Percentiles rank a stretch among this genome's conserved stretches.
phyloP scores from a whole-genome alignment of 2,888 invertebrate genomes.

The Theristus sp. region DNA sequence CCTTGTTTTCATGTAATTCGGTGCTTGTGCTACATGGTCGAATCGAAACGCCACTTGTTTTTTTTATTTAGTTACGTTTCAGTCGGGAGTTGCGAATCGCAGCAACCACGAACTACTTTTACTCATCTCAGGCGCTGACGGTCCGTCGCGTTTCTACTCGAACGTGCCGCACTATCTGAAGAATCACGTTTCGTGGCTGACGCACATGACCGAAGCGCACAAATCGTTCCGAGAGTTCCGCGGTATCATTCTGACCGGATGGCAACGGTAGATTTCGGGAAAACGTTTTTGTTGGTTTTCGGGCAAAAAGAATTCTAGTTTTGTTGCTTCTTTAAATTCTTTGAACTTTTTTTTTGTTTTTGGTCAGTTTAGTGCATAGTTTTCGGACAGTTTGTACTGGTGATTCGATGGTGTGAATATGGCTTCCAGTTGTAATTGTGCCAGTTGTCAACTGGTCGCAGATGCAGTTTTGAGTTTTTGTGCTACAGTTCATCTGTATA shows the following conservation, averaged over 20 bases:
- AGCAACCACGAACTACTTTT: neutral
- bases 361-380: neutral
- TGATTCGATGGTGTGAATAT: too few relatives aligned
- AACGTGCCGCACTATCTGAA: conserved; percentile 34
- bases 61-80: too few relatives aligned
- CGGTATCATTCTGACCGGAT: conserved; percentile 35
- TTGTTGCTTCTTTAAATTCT: neutral
- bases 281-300: too few relatives aligned
- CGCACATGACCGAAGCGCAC: conserved; percentile 21
- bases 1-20: too few relatives aligned
- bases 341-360: neutral
- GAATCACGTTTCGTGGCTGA: conserved; percentile 35
- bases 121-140: conserved; percentile 38
- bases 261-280: conserved; percentile 32
- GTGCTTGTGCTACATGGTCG: too few relatives aligned
- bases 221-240: conserved; percentile 26
- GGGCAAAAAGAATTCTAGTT: too few relatives aligned
- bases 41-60: too few relatives aligned
- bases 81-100: too few relatives aligned
- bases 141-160: conserved; percentile 30
- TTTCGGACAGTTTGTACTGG: too few relatives aligned
- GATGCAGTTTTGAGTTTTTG: too few relatives aligned
- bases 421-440: neutral
- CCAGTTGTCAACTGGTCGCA: too few relatives aligned
- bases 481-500: too few relatives aligned